Evolutionary conservation across 2,797 vertebrate genomes (phyloP).

Genomic region (Lacerta agilis): DNA sequence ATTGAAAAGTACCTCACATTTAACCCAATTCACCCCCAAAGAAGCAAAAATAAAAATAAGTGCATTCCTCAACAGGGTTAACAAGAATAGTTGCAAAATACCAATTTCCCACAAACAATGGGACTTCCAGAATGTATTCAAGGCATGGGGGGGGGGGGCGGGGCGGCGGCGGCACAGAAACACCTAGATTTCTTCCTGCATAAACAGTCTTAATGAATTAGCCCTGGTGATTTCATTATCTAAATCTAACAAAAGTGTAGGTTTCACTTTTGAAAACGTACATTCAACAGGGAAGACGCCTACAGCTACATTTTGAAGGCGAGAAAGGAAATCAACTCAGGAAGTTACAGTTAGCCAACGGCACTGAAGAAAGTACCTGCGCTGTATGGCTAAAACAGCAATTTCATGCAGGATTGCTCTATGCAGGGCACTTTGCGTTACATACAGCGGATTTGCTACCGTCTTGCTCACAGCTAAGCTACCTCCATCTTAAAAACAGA

Average conservation of each 20-base stretch:
- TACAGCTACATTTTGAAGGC: background rate
- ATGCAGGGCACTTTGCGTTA: too few species aligned
- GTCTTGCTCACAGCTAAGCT: too few species aligned
- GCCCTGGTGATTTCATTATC: too few species aligned
- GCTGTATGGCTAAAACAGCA: too few species aligned
- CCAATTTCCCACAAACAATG: background rate
- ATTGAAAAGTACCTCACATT: background rate
- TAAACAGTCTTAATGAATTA: background rate
- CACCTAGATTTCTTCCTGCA: background rate
- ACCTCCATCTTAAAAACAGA: constrained; percentile 4
- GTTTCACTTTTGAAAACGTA: background rate
- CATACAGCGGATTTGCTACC: too few species aligned
- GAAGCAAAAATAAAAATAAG: background rate
- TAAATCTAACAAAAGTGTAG: background rate
- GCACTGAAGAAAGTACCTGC: background rate
- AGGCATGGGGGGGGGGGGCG: background rate
- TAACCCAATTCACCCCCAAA: too few species aligned
- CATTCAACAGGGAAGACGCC: background rate
- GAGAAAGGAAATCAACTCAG: background rate
- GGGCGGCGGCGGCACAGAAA: background rate
- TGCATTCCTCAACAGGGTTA: background rate
- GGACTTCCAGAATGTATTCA: background rate
- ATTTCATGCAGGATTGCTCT: too few species aligned
- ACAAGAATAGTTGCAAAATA: background rate
- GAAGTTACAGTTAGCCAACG: background rate